phyloP scores from a whole-genome alignment of 2,888 invertebrate genomes.

The Volucella zonaria region DNA sequence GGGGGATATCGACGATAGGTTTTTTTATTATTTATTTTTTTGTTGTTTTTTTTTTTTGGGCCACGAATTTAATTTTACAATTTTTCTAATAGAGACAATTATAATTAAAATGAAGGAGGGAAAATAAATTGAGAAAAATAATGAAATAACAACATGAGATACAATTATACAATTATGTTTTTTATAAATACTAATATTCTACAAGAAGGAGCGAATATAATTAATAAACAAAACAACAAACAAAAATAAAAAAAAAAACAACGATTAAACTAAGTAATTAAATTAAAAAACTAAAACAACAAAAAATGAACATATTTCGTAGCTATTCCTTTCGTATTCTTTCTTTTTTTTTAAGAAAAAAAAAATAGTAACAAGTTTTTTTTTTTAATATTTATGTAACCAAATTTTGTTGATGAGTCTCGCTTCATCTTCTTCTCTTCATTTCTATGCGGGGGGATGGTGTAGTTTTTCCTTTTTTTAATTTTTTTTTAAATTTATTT shows the following conservation, averaged over 20 bases:
- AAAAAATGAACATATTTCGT: conserved; percentile 67
- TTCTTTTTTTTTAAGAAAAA: conserved; percentile 38
- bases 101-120: conserved; percentile 26
- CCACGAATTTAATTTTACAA: conserved; percentile 52
- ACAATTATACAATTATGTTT: conserved; percentile 55
- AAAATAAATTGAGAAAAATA: conserved; percentile 22
- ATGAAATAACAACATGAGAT: conserved; percentile 48
- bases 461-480: conserved; percentile 50
- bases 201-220: conserved; percentile 22
- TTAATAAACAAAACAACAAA: conserved; percentile 19
- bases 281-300: conserved; percentile 65
- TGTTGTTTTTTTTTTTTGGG: conserved; percentile 46
- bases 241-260: conserved; percentile 41
- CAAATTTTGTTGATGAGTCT: conserved; percentile 62
- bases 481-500: conserved; percentile 48
- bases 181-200: conserved; percentile 69
- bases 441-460: conserved; percentile 70
- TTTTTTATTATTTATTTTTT: conserved; percentile 4
- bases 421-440: conserved; percentile 49
- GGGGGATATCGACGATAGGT: no score
- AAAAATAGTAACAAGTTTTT: conserved; percentile 55
- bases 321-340: conserved; percentile 50
- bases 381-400: conserved; percentile 19
- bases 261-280: conserved; percentile 56
- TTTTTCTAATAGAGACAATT: conserved; percentile 42